Percentiles rank a stretch among this genome's conserved stretches.
Conservation (phyloP, 2,888 invertebrate genomes). For the Acleris emargana region DNA sequence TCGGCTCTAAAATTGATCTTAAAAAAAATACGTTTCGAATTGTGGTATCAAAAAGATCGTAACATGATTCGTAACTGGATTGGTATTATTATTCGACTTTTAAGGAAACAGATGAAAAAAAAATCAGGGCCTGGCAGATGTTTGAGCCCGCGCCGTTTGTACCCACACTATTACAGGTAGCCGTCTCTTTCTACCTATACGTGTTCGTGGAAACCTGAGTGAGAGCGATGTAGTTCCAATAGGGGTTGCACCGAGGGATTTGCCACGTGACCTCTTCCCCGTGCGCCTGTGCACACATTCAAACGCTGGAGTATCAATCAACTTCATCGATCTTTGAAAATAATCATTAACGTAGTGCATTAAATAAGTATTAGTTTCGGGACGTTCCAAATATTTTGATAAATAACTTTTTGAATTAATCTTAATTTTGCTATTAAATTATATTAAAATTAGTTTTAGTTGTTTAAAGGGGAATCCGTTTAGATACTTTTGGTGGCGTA, state of each 20-base stretch:
- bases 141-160: constrained; percentile 65
- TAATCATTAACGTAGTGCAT: constrained; percentile 51
- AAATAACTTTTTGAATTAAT: not conserved
- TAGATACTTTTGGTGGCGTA: not conserved
- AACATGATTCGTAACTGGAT: constrained; percentile 50
- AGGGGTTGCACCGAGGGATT: constrained; percentile 74
- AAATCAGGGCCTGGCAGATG: constrained; percentile 75
- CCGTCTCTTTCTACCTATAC: constrained; percentile 44
- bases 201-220: constrained; percentile 41
- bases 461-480: not conserved
- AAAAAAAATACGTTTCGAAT: not conserved
- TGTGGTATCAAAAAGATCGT: constrained; percentile 36
- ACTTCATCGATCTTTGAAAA: constrained; percentile 70
- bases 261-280: constrained; percentile 69
- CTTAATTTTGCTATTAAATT: not conserved
- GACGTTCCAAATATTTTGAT: constrained; percentile 11
- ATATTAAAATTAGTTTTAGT: not conserved
- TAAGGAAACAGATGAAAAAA: constrained; percentile 66
- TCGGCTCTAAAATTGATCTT: not conserved
- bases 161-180: constrained; percentile 51
- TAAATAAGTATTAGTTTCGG: constrained; percentile 6
- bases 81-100: constrained; percentile 61
- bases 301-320: constrained; percentile 55
- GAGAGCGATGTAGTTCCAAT: constrained; percentile 54
- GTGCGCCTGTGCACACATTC: constrained; percentile 58